Conservation (phyloP, 2,113 vertebrate genomes). For the Grallaria varia region DNA sequence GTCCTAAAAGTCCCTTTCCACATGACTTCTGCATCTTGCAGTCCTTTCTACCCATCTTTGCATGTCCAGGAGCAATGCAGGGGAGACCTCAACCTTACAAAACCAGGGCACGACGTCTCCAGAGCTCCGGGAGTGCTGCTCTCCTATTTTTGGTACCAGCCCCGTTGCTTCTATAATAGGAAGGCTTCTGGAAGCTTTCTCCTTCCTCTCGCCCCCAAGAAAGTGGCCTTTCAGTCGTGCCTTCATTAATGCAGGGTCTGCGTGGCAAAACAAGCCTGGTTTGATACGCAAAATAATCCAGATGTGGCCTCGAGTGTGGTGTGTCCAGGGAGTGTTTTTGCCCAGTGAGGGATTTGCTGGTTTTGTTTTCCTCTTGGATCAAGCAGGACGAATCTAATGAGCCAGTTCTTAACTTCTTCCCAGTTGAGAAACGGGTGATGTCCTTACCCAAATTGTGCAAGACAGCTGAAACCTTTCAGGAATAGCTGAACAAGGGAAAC, state of each 20-base stretch:
- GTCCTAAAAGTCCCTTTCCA: neutral
- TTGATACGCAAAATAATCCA: neutral
- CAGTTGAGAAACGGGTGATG: neutral
- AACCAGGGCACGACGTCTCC: slow-evolving; percentile 17
- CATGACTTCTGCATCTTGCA: neutral
- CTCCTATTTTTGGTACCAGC: slow-evolving; percentile 58
- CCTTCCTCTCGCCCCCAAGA: neutral
- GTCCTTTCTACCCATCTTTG: neutral
- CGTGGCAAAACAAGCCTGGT: neutral
- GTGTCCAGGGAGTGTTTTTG: neutral
- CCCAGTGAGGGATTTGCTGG: neutral
- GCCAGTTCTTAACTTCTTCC: slow-evolving; percentile 6
- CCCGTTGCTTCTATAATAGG: slow-evolving; percentile 50
- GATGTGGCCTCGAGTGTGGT: rapidly evolving
- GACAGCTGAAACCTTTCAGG: slow-evolving; percentile 39
- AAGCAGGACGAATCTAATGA: neutral
- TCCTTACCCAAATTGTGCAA: neutral
- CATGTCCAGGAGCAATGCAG: neutral
- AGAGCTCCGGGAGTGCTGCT: slow-evolving; percentile 22
- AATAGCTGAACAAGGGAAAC: neutral
- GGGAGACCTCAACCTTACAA: neutral
- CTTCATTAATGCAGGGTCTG: neutral
- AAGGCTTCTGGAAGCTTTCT: slow-evolving; percentile 59
- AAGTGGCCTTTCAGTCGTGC: slow-evolving; percentile 43
- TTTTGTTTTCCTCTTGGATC: slow-evolving; percentile 29